Base-by-base conservation (phyloP, 2,888 invertebrate species). In the Macaria notata region DNA sequence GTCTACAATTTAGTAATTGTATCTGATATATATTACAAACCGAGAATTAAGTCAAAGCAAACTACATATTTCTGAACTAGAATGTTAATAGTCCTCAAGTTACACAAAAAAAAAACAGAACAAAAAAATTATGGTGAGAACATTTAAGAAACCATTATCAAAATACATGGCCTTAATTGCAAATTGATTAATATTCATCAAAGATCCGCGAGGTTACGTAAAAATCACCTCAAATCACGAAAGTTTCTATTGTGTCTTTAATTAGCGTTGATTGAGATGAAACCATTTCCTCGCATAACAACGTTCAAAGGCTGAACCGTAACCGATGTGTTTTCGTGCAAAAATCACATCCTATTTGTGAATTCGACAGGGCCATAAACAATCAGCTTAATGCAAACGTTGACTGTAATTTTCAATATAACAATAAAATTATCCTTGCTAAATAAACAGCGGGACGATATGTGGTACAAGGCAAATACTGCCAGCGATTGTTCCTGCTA, bases 341-440 rank as follows among this genome's bases (percentile, higher is more conserved):
- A 50, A 54, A 52, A 54, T 33, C 56, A 53, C 56, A 64, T 56
- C 58, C 49, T 50, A 51, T 50, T 61, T 64, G 65, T 48, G 55
- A 49, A 77, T 74, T 74, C 59, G 69, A 59, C 60, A 59, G 41
- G 67, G 62, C 59, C 60, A 65, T 70, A 65, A 70, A 64, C 62
- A 58, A 69, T 64, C 66, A 71, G 72, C 64, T 65, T 63, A 56
- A 69, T 56, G 65, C 54, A 65, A 65, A 63, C 63, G 63, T 63
- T 62, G 61, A 63, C 61, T 64, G 59, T 68, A 60, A 68, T 72
- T 70, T 71, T 66, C 64, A 65, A 69, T 70, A 69, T 70, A 69
- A 72, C 68, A 67, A 68, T 68, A 70, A 75, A 75, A 78, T 77
- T 76, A 76, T 75, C 69, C 72, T 67, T 69, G 73, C 68, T 72